Percentiles rank a stretch among this genome's conserved stretches.
These are phyloP conservation scores for Cephus sareptanus DNA, from an alignment of 2,888 invertebrate species.

Conservation along the genomic window DNA sequence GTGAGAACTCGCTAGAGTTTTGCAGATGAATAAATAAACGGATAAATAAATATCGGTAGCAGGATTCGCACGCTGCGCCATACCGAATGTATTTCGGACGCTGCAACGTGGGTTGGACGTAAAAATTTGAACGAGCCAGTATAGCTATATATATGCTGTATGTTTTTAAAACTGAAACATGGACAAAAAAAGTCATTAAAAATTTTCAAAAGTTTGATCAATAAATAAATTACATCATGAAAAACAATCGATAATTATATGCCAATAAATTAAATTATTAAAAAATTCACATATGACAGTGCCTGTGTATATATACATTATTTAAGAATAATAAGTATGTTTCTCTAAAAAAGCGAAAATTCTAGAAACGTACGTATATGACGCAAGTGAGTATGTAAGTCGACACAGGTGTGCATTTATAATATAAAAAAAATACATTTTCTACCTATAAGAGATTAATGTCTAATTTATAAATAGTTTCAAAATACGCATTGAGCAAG, in stretches of 20 bases:
- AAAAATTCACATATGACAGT: neutral
- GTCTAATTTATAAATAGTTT: neutral
- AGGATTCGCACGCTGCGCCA: neutral
- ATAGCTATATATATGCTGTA: neutral
- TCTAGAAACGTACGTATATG: neutral
- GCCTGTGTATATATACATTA: too few relatives aligned
- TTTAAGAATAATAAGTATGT: neutral
- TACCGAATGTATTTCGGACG: neutral
- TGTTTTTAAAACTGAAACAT: neutral
- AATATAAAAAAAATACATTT: neutral
- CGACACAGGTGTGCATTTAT: neutral
- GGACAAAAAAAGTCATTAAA: neutral
- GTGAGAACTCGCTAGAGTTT: neutral
- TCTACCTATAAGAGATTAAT: neutral
- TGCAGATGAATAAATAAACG: neutral
- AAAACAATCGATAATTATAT: neutral
- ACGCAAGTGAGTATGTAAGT: neutral
- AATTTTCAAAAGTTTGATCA: too few relatives aligned
- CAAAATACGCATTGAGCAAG: neutral
- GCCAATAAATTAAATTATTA: neutral
- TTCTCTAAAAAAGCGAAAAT: neutral
- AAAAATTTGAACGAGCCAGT: neutral
- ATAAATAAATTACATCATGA: neutral
- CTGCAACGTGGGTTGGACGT: neutral
- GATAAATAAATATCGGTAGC: constrained; percentile 3